Percentiles rank a stretch among this genome's conserved stretches.
These are phyloP conservation scores for Pelecanus crispus DNA, from an alignment of 2,113 vertebrate species.

Conservation along the genomic window DNA sequence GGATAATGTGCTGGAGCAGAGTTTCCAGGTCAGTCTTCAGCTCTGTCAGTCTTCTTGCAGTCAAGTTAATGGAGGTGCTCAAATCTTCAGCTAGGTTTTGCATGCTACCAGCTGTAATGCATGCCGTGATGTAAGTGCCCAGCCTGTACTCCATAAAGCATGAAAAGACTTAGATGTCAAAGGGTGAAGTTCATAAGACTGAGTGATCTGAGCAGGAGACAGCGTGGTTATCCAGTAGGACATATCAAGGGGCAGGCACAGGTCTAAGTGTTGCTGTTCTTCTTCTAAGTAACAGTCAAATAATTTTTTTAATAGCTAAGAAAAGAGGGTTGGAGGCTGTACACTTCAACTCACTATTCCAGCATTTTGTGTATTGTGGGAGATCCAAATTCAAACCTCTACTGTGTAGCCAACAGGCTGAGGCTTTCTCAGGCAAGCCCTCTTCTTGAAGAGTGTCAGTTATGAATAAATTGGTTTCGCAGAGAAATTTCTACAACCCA, in stretches of 20 bases:
- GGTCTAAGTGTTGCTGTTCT: neutral
- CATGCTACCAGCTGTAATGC: neutral
- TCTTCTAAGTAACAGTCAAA: neutral
- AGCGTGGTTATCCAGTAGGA: neutral
- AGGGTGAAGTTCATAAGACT: neutral
- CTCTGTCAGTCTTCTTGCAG: neutral
- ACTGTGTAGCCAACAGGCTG: neutral
- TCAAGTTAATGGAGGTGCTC: neutral
- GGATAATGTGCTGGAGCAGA: neutral
- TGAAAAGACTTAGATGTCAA: neutral
- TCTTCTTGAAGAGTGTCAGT: neutral
- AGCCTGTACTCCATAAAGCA: neutral
- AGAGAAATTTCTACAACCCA: neutral
- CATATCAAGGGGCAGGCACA: neutral
- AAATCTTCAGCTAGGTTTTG: neutral
- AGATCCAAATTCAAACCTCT: neutral
- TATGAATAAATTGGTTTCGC: neutral
- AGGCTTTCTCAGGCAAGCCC: neutral
- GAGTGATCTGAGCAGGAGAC: neutral
- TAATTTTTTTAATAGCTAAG: neutral
- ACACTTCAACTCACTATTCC: neutral
- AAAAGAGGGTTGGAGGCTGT: neutral
- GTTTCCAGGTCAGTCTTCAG: neutral
- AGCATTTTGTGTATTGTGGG: neutral
- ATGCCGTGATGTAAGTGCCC: neutral